phyloP scores from a whole-genome alignment of 2,797 vertebrate genomes.

The Nyctalus aviator region DNA sequence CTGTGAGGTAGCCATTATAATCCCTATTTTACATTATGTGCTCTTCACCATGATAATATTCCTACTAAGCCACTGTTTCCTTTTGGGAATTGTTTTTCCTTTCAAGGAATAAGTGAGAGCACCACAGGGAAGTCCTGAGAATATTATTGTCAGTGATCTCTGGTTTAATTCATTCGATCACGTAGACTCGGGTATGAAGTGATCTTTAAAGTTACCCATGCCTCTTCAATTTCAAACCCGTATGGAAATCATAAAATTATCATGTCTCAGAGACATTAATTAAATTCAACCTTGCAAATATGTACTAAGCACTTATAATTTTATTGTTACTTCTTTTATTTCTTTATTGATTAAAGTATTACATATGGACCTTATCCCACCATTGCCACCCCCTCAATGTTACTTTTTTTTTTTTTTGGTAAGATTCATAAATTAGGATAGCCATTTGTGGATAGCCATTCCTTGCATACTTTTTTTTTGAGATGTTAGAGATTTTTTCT shows the following conservation, averaged over 20 bases:
- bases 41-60: background rate
- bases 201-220: background rate
- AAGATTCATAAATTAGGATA: background rate
- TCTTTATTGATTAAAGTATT: no score
- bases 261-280: background rate
- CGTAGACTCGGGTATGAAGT: background rate
- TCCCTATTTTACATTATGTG: background rate
- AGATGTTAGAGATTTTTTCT: background rate
- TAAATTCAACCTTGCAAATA: background rate
- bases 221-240: background rate
- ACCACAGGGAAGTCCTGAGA: background rate
- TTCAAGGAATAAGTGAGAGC: background rate
- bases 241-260: slow-evolving; percentile 21
- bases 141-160: background rate
- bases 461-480: background rate
- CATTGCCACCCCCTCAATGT: no score
- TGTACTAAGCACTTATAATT: background rate
- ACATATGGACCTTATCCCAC: no score
- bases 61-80: background rate
- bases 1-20: background rate
- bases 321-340: background rate
- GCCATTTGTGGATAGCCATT: background rate
- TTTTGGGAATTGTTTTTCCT: background rate
- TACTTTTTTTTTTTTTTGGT: background rate
- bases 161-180: background rate